Percentiles rank a stretch among this genome's conserved stretches.
Evolutionary conservation across 2,113 vertebrate species (phyloP).

Genomic region (Dascyllus trimaculatus): DNA sequence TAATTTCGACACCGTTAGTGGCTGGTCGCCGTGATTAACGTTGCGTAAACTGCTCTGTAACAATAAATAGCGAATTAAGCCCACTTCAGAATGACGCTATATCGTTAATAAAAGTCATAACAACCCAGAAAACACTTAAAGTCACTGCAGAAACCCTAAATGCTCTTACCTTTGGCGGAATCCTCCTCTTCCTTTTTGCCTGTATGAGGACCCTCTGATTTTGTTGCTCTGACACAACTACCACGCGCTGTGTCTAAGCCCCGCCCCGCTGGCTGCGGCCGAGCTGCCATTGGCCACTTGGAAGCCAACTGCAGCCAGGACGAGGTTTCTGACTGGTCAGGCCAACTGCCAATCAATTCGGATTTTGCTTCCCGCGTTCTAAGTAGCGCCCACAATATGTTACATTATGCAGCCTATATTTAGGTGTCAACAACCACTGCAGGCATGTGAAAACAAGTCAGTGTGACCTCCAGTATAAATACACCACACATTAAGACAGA

Average conservation of each 20-base stretch:
- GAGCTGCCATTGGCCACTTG: constrained; percentile 62
- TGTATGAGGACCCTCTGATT: constrained; percentile 63
- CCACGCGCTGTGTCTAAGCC: constrained; percentile 71
- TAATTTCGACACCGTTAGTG: neutral
- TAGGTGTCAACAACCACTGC: constrained; percentile 65
- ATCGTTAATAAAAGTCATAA: neutral
- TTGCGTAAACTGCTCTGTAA: constrained; percentile 25
- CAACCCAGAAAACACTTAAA: neutral
- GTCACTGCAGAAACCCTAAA: neutral
- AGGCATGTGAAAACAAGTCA: constrained; percentile 54
- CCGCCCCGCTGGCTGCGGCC: constrained; percentile 46
- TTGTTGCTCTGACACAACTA: constrained; percentile 77
- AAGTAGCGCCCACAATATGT: constrained; percentile 41
- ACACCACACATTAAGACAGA: neutral
- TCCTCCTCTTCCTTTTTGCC: constrained; percentile 39
- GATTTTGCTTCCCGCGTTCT: constrained; percentile 77
- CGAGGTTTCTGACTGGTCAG: constrained; percentile 60
- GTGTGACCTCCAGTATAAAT: constrained; percentile 53
- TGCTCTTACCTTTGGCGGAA: constrained; percentile 63
- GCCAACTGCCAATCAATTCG: constrained; percentile 62
- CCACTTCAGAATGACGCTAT: accelerated
- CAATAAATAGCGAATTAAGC: neutral
- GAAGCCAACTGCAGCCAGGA: constrained; percentile 30
- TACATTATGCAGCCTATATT: constrained; percentile 70
- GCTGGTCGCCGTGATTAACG: constrained; percentile 44